These are phyloP conservation scores for Eurypyga helias DNA, from an alignment of 2,113 vertebrate genomes.

Conservation along the genomic window DNA sequence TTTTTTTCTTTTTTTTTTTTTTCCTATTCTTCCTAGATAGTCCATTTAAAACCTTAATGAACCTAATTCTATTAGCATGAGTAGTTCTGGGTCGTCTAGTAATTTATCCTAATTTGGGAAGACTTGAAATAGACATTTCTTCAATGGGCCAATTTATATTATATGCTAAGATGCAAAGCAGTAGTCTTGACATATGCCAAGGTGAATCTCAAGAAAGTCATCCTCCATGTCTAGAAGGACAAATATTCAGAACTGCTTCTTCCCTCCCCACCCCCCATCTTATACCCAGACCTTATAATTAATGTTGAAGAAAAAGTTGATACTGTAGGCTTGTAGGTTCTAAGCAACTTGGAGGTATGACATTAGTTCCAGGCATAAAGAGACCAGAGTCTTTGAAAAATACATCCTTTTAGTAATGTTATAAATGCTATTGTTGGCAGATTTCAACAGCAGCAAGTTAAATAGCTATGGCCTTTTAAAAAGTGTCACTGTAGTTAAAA, in stretches of 20 bases:
- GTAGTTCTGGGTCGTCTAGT: neutral
- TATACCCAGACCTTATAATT: neutral
- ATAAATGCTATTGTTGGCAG: conserved; percentile 8
- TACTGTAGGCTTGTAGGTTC: neutral
- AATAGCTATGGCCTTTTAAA: conserved; percentile 44
- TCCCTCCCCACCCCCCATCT: neutral
- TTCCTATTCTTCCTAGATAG: neutral
- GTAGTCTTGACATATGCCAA: neutral
- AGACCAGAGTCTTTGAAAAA: neutral
- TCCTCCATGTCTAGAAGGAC: neutral
- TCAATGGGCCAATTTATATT: neutral
- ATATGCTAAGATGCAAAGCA: neutral
- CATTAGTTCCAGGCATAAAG: neutral
- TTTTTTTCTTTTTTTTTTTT: no score
- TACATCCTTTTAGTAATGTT: neutral
- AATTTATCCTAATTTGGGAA: neutral
- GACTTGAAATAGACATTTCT: neutral
- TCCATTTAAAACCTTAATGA: neutral
- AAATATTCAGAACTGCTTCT: neutral
- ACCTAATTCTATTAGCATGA: fast-evolving
- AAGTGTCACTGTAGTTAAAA: conserved; percentile 47
- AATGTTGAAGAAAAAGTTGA: neutral
- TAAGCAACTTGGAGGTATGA: neutral
- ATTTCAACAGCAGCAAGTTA: conserved; percentile 13
- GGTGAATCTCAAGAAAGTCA: neutral